phyloP scores from a whole-genome alignment of 2,888 invertebrate species.

The Mesorhabditis belari region DNA sequence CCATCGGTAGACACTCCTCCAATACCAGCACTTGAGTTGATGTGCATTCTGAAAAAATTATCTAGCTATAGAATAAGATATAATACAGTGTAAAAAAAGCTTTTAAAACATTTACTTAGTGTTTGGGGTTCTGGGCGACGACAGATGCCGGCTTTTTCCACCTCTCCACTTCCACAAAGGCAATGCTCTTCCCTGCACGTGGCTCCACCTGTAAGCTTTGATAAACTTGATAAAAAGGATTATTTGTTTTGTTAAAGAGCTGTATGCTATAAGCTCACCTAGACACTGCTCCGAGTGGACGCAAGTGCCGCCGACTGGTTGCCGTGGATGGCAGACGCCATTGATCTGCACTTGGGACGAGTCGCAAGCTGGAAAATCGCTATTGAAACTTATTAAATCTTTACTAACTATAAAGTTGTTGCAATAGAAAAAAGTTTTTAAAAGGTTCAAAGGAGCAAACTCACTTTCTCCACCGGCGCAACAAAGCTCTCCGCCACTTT shows the following conservation, averaged over 20 bases:
- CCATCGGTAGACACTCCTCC: slow-evolving; percentile 29
- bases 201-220: neutral
- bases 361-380: slow-evolving; percentile 24
- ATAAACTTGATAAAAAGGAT: neutral
- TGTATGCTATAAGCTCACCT: slow-evolving; percentile 13
- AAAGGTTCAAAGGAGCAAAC: neutral
- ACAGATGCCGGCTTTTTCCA: neutral
- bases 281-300: slow-evolving; percentile 23
- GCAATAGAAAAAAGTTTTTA: neutral
- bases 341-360: slow-evolving; percentile 28
- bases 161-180: neutral
- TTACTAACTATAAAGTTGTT: too few species aligned
- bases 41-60: slow-evolving; percentile 15
- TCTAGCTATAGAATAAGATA: neutral
- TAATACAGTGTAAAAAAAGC: too few species aligned
- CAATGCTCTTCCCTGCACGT: neutral
- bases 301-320: slow-evolving; percentile 23
- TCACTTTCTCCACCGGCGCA: slow-evolving; percentile 35
- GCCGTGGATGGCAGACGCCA: slow-evolving; percentile 27
- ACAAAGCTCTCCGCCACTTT: slow-evolving; percentile 30
- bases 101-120: neutral
- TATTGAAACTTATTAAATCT: neutral
- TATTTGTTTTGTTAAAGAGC: too few species aligned
- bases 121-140: neutral
- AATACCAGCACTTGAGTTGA: slow-evolving; percentile 23